These are phyloP conservation scores for Meteorus sp. DNA, from an alignment of 1,140 invertebrate genomes.

Conservation along the genomic window DNA sequence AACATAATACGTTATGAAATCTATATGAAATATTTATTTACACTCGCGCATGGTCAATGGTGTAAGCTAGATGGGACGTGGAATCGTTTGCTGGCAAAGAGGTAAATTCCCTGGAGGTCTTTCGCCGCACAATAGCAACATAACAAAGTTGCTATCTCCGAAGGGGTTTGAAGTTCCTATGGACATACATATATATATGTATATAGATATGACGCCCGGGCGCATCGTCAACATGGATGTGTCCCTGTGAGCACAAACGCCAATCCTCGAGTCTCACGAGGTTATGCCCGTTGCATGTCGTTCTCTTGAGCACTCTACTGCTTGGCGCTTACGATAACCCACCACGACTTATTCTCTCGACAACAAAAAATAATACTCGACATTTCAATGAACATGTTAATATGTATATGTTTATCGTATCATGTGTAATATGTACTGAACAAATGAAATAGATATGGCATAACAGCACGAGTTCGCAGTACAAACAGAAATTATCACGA, in stretches of 20 bases:
- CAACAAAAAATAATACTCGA: too few species aligned
- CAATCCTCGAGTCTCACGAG: slow-evolving; percentile 15
- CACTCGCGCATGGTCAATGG: too few species aligned
- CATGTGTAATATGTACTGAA: too few species aligned
- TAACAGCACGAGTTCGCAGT: too few species aligned
- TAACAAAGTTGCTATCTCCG: slow-evolving; percentile 20
- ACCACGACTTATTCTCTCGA: background rate
- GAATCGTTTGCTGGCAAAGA: slow-evolving; percentile 12
- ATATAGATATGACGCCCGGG: slow-evolving; percentile 7
- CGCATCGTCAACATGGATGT: slow-evolving; percentile 18
- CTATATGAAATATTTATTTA: too few species aligned
- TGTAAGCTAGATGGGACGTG: slow-evolving; percentile 2
- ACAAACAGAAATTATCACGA: too few species aligned
- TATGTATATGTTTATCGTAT: too few species aligned
- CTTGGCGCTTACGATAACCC: slow-evolving; percentile 1
- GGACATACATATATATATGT: too few species aligned
- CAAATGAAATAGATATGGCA: too few species aligned
- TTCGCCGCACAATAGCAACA: slow-evolving; percentile 15
- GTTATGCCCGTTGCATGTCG: slow-evolving; percentile 4
- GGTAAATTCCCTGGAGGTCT: slow-evolving; percentile 8
- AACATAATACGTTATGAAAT: too few species aligned
- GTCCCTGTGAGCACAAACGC: slow-evolving; percentile 16
- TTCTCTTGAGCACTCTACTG: slow-evolving; percentile 10
- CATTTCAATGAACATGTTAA: too few species aligned
- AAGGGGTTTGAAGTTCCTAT: slow-evolving; percentile 8